phyloP scores from a whole-genome alignment of 2,888 invertebrate genomes.

The Merodon equestris region DNA sequence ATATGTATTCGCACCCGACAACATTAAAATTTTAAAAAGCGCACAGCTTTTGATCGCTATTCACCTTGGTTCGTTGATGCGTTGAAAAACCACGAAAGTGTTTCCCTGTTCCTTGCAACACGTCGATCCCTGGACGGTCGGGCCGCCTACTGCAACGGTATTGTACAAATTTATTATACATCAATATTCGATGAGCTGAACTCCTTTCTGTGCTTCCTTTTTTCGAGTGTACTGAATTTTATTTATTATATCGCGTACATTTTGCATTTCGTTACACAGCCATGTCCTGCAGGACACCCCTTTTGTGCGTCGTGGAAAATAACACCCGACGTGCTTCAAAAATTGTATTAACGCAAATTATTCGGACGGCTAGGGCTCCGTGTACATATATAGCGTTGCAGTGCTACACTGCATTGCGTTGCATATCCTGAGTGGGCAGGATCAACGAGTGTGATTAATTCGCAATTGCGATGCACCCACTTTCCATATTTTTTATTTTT shows the following conservation, averaged over 20 bases:
- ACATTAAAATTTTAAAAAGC: constrained; percentile 61
- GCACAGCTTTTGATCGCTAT: constrained; percentile 5
- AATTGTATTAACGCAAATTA: constrained; percentile 67
- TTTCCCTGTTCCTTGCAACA: constrained; percentile 27
- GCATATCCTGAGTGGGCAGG: constrained; percentile 17
- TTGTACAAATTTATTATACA: constrained; percentile 43
- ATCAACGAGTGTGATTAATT: constrained; percentile 60
- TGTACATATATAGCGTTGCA: constrained; percentile 11
- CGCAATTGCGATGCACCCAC: constrained; percentile 54
- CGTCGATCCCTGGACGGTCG: no score
- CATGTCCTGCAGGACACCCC: constrained; percentile 48
- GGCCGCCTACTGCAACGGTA: constrained; percentile 26
- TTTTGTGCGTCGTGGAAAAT: constrained; percentile 1
- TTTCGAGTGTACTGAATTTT: constrained; percentile 42
- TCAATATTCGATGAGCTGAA: constrained; percentile 56
- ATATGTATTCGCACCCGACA: neutral
- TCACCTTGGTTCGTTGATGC: neutral
- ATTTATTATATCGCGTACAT: constrained; percentile 63
- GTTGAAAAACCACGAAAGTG: no score
- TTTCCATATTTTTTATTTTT: constrained; percentile 1
- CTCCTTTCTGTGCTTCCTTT: constrained; percentile 15
- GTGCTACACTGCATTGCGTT: neutral
- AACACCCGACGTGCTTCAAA: constrained; percentile 37
- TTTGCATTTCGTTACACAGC: constrained; percentile 59
- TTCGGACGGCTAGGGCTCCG: constrained; percentile 46